Percentiles rank a stretch among this genome's conserved stretches.
These are phyloP conservation scores for Nasonia giraulti DNA, from an alignment of 1,140 invertebrate genomes.

Conservation along the genomic window DNA sequence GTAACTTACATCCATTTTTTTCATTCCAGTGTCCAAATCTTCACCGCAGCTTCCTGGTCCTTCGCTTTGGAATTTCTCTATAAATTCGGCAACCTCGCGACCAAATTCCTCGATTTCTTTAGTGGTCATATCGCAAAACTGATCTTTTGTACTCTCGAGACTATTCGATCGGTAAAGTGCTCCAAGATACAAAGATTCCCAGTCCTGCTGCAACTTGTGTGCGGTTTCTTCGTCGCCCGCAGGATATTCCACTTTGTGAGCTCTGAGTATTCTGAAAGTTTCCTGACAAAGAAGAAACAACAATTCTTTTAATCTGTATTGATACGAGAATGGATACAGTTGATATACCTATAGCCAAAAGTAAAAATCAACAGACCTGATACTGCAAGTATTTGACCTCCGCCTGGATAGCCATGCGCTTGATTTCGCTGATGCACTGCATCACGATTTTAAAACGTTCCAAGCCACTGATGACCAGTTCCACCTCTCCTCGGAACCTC, in stretches of 20 bases:
- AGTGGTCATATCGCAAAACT: constrained; percentile 86
- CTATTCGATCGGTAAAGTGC: constrained; percentile 81
- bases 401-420: constrained; percentile 82
- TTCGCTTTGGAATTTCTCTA: constrained; percentile 81
- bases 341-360: too few species aligned
- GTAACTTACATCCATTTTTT: constrained; percentile 78
- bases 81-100: constrained; percentile 79
- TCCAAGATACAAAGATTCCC: constrained; percentile 81
- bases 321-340: not conserved
- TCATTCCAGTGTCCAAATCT: constrained; percentile 83
- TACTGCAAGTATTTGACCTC: constrained; percentile 83
- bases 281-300: constrained; percentile 55
- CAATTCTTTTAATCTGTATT: not conserved
- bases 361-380: constrained; percentile 65
- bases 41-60: constrained; percentile 86
- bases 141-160: constrained; percentile 82
- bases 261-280: constrained; percentile 62
- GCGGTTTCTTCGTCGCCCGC: constrained; percentile 77
- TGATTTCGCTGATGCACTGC: constrained; percentile 85
- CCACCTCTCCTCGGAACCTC: constrained; percentile 77
- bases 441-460: constrained; percentile 90
- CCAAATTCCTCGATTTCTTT: constrained; percentile 84
- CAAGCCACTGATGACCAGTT: constrained; percentile 82
- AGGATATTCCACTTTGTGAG: constrained; percentile 66
- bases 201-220: constrained; percentile 78